phyloP scores from a whole-genome alignment of 2,797 vertebrate genomes.

The Cuculus canorus region DNA sequence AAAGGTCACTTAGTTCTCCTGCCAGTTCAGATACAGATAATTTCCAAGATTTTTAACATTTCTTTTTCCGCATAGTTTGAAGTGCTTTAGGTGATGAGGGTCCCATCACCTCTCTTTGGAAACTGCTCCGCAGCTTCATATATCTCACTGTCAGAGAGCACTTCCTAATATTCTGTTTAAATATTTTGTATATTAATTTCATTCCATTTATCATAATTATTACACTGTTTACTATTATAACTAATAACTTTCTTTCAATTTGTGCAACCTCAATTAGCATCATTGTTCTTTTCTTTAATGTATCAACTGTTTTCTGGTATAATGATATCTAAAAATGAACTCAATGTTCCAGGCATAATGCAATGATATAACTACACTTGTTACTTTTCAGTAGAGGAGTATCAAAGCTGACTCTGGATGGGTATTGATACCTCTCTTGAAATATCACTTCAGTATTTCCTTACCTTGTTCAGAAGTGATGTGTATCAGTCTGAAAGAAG shows the following conservation, averaged over 20 bases:
- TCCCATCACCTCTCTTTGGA: neutral
- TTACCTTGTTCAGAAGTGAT: neutral
- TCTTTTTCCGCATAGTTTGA: neutral
- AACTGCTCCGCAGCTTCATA: neutral
- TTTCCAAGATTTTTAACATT: conserved; percentile 18
- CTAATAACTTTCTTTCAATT: neutral
- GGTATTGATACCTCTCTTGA: neutral
- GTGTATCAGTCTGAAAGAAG: neutral
- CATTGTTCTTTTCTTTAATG: neutral
- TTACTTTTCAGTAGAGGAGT: neutral
- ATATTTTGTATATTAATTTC: conserved; percentile 18
- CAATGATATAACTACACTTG: neutral
- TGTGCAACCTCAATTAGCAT: neutral
- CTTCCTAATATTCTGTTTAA: neutral
- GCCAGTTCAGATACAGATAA: conserved; percentile 4
- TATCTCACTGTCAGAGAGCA: neutral
- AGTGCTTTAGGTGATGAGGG: neutral
- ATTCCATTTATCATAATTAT: neutral
- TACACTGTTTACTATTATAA: neutral
- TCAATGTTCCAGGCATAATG: neutral
- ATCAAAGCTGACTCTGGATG: neutral
- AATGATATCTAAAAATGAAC: neutral
- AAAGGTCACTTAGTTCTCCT: conserved; percentile 46
- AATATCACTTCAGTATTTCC: neutral
- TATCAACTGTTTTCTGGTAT: neutral